These are phyloP conservation scores for Oryzaephilus surinamensis DNA, from an alignment of 1,140 invertebrate species.

Conservation along the genomic window DNA sequence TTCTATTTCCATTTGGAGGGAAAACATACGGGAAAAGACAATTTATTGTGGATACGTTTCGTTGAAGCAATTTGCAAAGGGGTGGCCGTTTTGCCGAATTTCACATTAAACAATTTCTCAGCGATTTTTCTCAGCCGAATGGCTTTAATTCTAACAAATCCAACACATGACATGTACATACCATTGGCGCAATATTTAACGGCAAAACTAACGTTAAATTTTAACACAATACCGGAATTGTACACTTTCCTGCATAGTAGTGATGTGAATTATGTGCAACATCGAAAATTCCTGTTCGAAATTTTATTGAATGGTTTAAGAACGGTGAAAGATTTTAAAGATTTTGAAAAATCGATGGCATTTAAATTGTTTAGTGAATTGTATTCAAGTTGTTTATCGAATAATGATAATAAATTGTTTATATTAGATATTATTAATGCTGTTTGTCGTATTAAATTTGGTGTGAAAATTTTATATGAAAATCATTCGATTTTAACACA, in stretches of 20 bases:
- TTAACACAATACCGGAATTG: conserved; percentile 66
- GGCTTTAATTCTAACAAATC: conserved; percentile 51
- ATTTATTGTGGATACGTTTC: conserved; percentile 29
- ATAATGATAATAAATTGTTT: conserved; percentile 44
- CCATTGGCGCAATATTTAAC: conserved; percentile 58
- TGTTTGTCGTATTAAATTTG: too few species aligned
- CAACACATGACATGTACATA: conserved; percentile 55
- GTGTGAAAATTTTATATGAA: too few species aligned
- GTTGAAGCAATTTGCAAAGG: conserved; percentile 31
- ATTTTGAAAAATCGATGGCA: conserved; percentile 39
- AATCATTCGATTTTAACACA: too few species aligned
- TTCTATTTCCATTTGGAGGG: conserved; percentile 58
- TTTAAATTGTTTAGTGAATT: conserved; percentile 47
- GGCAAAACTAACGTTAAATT: conserved; percentile 54
- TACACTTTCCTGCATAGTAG: conserved; percentile 60
- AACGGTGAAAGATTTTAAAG: conserved; percentile 40
- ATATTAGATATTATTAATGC: conserved; percentile 51
- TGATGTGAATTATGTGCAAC: conserved; percentile 46
- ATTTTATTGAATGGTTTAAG: conserved; percentile 53
- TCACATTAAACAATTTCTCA: conserved; percentile 52
- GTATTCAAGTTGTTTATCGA: conserved; percentile 38
- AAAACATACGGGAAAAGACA: conserved; percentile 37
- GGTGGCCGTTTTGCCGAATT: conserved; percentile 32
- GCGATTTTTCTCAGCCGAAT: conserved; percentile 59
- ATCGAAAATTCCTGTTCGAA: conserved; percentile 58